Conservation (phyloP, 2,797 vertebrate species). For the Pipistrellus pipistrellus region DNA sequence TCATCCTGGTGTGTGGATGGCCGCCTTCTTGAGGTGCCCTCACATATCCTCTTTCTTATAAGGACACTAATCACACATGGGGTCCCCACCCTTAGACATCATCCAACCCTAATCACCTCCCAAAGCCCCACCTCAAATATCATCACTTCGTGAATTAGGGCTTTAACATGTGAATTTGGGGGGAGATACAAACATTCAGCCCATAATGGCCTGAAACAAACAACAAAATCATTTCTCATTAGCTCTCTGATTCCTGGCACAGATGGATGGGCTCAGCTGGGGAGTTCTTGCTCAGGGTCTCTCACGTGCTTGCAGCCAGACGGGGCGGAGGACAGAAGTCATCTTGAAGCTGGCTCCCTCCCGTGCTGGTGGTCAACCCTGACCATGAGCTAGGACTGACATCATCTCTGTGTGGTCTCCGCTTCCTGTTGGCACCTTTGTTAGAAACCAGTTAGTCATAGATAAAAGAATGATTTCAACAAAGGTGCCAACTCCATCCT, state of each 20-base stretch:
- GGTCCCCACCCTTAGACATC: neutral
- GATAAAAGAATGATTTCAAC: neutral
- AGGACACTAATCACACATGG: neutral
- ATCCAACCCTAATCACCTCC: neutral
- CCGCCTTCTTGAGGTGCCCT: neutral
- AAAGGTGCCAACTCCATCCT: neutral
- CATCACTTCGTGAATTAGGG: neutral
- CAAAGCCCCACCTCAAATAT: neutral
- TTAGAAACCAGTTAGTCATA: too few relatives aligned
- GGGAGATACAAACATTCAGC: neutral
- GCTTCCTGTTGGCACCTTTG: neutral
- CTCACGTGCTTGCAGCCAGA: neutral
- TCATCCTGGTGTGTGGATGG: too few relatives aligned
- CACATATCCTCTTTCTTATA: neutral
- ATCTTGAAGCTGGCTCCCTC: neutral
- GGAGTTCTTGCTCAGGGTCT: neutral
- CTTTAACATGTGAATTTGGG: neutral
- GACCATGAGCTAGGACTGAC: neutral
- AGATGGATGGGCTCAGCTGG: neutral
- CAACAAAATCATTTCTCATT: neutral
- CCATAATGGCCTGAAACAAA: neutral
- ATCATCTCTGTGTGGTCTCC: neutral
- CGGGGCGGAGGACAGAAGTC: neutral
- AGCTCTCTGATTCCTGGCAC: neutral
- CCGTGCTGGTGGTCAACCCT: neutral